Conservation (phyloP, 2,113 vertebrate species). For the Eudyptes chrysolophus region DNA sequence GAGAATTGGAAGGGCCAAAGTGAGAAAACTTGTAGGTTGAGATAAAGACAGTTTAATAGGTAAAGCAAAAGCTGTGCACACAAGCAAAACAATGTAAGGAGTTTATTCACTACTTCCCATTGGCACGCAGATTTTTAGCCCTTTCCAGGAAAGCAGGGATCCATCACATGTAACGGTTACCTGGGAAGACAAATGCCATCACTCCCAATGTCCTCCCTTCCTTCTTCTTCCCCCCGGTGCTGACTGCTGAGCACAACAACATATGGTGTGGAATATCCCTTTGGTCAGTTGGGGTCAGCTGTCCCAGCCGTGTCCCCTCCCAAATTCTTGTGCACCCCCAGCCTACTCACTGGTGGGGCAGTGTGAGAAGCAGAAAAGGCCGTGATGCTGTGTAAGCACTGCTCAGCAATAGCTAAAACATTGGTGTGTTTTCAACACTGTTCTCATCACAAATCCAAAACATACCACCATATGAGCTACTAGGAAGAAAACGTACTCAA, state of each 20-base stretch:
- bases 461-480: not conserved
- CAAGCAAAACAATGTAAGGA: not conserved
- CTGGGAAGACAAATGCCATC: not conserved
- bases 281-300: not conserved
- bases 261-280: not conserved
- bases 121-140: not conserved
- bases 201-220: not conserved
- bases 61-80: not conserved
- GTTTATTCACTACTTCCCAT: not conserved
- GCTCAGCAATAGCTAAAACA: not conserved
- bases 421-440: not conserved
- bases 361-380: not conserved
- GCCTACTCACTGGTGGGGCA: fast-evolving
- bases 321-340: not conserved
- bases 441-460: not conserved
- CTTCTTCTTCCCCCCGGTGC: not conserved
- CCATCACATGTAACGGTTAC: not conserved
- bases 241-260: not conserved
- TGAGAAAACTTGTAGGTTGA: not conserved
- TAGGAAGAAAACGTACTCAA: not conserved
- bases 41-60: not conserved
- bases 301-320: not conserved
- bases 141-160: not conserved
- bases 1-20: not conserved
- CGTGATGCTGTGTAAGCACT: not conserved